Conservation (phyloP, 2,888 invertebrate species). For the Eledona agricola region DNA sequence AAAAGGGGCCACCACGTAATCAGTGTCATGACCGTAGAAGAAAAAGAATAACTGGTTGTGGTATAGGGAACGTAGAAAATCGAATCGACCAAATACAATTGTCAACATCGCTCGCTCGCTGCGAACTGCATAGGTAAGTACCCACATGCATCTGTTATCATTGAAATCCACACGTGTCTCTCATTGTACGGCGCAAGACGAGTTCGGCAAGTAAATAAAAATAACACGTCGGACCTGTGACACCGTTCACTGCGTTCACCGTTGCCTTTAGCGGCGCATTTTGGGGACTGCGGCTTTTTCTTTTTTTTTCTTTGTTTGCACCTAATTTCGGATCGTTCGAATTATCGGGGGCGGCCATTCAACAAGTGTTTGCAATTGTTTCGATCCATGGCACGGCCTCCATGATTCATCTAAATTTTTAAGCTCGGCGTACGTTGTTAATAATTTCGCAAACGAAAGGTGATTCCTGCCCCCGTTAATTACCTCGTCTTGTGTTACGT, state of each 20-base stretch:
- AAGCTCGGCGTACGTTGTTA: conserved; percentile 11
- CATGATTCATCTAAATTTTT: conserved; percentile 14
- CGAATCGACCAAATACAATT: conserved; percentile 58
- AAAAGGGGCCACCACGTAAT: conserved; percentile 38
- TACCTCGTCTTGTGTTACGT: conserved; percentile 3
- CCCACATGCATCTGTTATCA: conserved; percentile 55
- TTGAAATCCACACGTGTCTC: conserved; percentile 51
- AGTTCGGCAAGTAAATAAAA: conserved; percentile 52
- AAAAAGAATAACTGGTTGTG: conserved; percentile 35
- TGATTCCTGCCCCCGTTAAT: conserved; percentile 10
- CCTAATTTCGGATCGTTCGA: too few relatives aligned
- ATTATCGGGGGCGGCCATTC: conserved; percentile 13
- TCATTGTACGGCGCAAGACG: conserved; percentile 52
- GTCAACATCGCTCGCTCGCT: conserved; percentile 52
- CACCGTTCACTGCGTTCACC: conserved; percentile 1
- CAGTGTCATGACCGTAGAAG: conserved; percentile 22
- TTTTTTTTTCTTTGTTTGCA: too few relatives aligned
- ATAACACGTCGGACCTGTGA: conserved; percentile 32
- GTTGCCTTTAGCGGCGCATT: neutral
- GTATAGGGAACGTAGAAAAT: conserved; percentile 27
- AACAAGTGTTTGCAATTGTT: conserved; percentile 27
- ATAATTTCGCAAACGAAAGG: conserved; percentile 11
- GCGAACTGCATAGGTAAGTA: conserved; percentile 55
- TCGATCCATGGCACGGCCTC: conserved; percentile 1
- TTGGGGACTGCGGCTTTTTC: neutral